Evolutionary conservation across 2,888 invertebrate genomes (phyloP).

Genomic region (Heliconius erato): DNA sequence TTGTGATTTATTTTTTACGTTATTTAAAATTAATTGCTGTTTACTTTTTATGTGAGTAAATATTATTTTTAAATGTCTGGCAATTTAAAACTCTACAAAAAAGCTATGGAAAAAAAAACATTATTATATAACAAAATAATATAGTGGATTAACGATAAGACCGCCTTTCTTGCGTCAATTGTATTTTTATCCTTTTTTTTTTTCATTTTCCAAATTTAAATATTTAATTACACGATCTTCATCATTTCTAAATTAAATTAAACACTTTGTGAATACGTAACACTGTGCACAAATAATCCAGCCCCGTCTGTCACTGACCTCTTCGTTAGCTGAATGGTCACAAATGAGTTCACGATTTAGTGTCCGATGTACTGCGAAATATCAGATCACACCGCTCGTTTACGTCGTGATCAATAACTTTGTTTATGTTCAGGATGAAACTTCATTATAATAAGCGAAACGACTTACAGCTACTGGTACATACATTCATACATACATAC

Average conservation of each 20-base stretch:
- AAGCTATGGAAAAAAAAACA: neutral
- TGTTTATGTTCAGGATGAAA: conserved; percentile 57
- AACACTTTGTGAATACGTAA: conserved; percentile 43
- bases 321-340: conserved; percentile 77
- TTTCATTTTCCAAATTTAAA: too few species aligned
- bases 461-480: conserved; percentile 39
- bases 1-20: neutral
- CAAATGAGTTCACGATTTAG: conserved; percentile 80
- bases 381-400: conserved; percentile 66
- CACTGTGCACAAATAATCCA: conserved; percentile 67
- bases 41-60: neutral
- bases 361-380: conserved; percentile 69
- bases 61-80: too few species aligned
- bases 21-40: neutral
- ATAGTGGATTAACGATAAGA: too few species aligned
- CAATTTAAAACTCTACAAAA: neutral
- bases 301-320: conserved; percentile 68
- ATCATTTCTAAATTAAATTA: conserved; percentile 52
- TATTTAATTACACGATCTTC: neutral
- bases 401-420: conserved; percentile 70
- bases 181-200: too few species aligned
- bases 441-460: conserved; percentile 54
- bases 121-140: too few species aligned
- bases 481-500: neutral
- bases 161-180: too few species aligned